Evolutionary conservation across 2,113 vertebrate species (phyloP).

Genomic region (Conger conger): DNA sequence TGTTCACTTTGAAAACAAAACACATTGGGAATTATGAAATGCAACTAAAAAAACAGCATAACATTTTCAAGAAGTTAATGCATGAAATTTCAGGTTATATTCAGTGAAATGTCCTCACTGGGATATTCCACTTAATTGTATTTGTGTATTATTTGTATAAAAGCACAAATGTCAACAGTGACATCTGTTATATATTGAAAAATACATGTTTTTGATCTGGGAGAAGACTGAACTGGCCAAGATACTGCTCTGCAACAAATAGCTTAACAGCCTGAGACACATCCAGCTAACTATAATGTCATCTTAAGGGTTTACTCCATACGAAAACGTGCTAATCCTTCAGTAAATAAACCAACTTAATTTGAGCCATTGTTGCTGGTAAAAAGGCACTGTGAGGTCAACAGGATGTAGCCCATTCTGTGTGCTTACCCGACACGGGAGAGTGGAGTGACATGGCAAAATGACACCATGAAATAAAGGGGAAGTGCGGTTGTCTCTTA

Average conservation of each 20-base stretch:
- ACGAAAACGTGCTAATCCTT: neutral
- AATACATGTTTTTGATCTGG: neutral
- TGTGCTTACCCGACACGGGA: neutral
- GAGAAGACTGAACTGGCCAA: neutral
- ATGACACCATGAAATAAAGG: neutral
- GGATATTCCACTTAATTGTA: neutral
- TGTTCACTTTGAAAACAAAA: neutral
- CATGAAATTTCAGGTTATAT: neutral
- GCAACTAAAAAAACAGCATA: no score
- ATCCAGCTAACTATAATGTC: neutral
- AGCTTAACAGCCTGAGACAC: neutral
- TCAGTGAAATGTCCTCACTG: neutral
- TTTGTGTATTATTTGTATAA: neutral
- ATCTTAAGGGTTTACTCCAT: neutral
- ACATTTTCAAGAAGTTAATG: no score
- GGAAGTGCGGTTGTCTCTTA: constrained; percentile 8
- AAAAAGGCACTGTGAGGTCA: neutral
- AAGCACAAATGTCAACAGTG: neutral
- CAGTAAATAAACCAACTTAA: neutral
- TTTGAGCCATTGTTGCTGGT: neutral
- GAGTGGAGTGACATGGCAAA: neutral
- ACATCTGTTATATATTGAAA: neutral
- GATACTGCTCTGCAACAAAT: neutral
- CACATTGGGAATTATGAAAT: no score
- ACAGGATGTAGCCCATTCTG: neutral